Percentiles rank a stretch among this genome's conserved stretches.
These are phyloP conservation scores for Eristalis pertinax DNA, from an alignment of 2,888 invertebrate genomes.

Conservation along the genomic window DNA sequence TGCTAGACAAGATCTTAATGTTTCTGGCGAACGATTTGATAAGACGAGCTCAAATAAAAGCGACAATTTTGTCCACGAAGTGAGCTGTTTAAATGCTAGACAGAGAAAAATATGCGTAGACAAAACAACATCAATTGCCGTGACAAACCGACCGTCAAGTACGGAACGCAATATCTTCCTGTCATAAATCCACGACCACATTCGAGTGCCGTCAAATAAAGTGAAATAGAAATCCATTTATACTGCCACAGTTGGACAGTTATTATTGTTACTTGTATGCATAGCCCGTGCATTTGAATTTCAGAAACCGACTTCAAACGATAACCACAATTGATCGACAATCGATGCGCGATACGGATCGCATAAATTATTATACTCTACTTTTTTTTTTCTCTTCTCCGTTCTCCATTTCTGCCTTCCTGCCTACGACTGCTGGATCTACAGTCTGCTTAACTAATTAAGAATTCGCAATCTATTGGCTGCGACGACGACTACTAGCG, in stretches of 20 bases:
- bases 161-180: not conserved
- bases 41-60: too few relatives aligned
- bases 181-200: not conserved
- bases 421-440: not conserved
- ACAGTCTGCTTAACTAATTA: constrained; percentile 22
- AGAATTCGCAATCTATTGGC: constrained; percentile 27
- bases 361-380: constrained; percentile 37
- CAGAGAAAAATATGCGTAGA: too few relatives aligned
- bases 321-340: constrained; percentile 53
- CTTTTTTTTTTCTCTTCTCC: not conserved
- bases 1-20: too few relatives aligned
- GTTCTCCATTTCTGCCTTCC: not conserved
- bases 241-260: constrained; percentile 5
- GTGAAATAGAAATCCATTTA: constrained; percentile 2
- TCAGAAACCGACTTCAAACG: constrained; percentile 16
- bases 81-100: too few relatives aligned
- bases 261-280: constrained; percentile 27
- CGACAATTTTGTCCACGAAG: too few relatives aligned
- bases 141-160: too few relatives aligned
- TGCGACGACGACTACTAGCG: constrained; percentile 3
- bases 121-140: too few relatives aligned
- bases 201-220: not conserved
- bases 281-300: constrained; percentile 11
- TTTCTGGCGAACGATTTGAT: too few relatives aligned
- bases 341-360: constrained; percentile 22